Evolutionary conservation across 2,113 vertebrate genomes (phyloP).

Genomic region (Sylvilagus bachmani): DNA sequence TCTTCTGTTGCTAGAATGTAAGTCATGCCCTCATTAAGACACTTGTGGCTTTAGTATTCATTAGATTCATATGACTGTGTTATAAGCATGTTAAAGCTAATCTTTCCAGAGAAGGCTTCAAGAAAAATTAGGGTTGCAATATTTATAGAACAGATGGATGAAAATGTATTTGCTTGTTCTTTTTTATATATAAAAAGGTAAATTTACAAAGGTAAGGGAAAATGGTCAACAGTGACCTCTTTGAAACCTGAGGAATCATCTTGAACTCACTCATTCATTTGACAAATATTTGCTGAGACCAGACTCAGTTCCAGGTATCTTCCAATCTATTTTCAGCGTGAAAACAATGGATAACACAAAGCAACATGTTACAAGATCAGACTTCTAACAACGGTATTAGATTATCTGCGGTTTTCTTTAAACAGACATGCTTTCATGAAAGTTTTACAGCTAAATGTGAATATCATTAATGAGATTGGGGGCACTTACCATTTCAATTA

Average conservation of each 20-base stretch:
- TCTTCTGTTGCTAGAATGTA: neutral
- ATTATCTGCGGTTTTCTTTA: neutral
- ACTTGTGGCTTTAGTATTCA: neutral
- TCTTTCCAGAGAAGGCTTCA: neutral
- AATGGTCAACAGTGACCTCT: neutral
- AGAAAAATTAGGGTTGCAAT: slow-evolving; percentile 40
- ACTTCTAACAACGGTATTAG: neutral
- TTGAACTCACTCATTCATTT: neutral
- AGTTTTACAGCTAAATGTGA: neutral
- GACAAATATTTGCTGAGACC: neutral
- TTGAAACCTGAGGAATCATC: neutral
- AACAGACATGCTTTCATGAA: neutral
- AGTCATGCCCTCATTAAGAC: neutral
- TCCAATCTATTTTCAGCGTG: slow-evolving; percentile 13
- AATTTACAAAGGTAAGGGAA: neutral
- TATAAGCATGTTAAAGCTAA: neutral
- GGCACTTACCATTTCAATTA: slow-evolving; percentile 14
- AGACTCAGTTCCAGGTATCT: neutral
- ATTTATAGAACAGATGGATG: neutral
- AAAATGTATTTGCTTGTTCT: neutral
- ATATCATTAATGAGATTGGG: neutral
- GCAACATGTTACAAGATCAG: neutral
- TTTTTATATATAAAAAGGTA: neutral
- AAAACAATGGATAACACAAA: slow-evolving; percentile 14
- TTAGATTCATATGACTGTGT: neutral